Evolutionary conservation across 64 coral and sea anemone genomes (phyloP), one percentile per base, ranked within the genome.

Genomic region (Acropora yongei): DNA sequence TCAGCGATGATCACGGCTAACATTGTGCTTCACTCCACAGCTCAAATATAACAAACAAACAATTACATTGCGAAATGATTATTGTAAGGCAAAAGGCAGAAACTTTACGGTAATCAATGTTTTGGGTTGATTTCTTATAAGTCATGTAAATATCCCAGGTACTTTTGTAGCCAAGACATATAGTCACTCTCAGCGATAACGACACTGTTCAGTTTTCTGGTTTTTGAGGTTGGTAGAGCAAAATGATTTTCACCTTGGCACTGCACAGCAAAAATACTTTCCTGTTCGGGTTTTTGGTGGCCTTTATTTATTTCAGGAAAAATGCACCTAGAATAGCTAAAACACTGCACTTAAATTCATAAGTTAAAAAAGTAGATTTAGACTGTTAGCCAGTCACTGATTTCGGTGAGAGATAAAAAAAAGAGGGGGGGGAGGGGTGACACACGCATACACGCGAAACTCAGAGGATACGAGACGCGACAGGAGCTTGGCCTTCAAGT

Each of bases 221-320:
- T 16, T 63, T 5, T 44, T n/a, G 63, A 84, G 82, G 82, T 71
- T 84, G 14, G 82, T 84, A 49, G 14, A 43, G 67, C 6, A 48
- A 69, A 69, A 49, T 69, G 8, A 69, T 84, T 69, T 72, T 46
- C 82, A 84, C 82, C 61, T 84, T 60, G 80, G 80, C 80, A 84
- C 80, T 69, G 82, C 82, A 84, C 82, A 48, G 17, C 2, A 13
- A 66, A 4, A 66, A 66, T 4, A 55, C 4, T 55, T 55, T 55
- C 9, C 9, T 55, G 4, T 55, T 30, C n/a, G n/a, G 30, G 30
- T 30, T 0, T 30, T 30, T 66, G 8, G 61, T 9, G 8, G 30
- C 30, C 30, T 30, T 66, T 2, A 9, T 66, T 11, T 66, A 14
- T 17, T 66, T 11, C 68, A 6, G 0, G 63, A 46, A 16, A 16